phyloP scores from a whole-genome alignment of 1,140 invertebrate species.

The Goniozus legneri region DNA sequence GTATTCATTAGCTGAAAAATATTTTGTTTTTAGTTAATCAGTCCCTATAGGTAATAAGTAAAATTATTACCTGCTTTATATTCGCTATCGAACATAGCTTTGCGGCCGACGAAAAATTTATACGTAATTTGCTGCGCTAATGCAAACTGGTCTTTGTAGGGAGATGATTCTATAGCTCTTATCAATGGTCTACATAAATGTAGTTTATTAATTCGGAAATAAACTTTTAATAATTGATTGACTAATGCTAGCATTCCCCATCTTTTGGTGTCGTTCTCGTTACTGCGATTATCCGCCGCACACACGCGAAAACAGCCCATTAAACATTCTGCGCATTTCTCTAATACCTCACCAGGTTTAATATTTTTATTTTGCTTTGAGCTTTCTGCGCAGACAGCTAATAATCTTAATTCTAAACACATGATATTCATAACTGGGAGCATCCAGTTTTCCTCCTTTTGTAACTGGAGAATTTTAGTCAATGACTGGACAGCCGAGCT shows the following conservation, averaged over 20 bases:
- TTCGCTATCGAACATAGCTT: constrained; percentile 97
- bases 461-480: constrained; percentile 78
- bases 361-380: constrained; percentile 47
- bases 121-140: constrained; percentile 89
- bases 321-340: constrained; percentile 91
- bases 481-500: constrained; percentile 73
- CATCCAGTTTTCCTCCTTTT: constrained; percentile 96
- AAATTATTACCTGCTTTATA: constrained; percentile 68
- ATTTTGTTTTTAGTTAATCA: constrained; percentile 4
- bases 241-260: constrained; percentile 94
- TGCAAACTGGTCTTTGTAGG: constrained; percentile 84
- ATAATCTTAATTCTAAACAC: constrained; percentile 81
- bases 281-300: constrained; percentile 81
- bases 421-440: constrained; percentile 86
- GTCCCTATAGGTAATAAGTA: not conserved
- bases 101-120: constrained; percentile 94
- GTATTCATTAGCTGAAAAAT: constrained; percentile 79
- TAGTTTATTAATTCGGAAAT: constrained; percentile 95
- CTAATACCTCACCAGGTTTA: constrained; percentile 75
- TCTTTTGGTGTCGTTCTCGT: constrained; percentile 87
- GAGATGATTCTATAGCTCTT: constrained; percentile 88
- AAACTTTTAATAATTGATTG: constrained; percentile 97
- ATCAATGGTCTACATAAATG: constrained; percentile 96
- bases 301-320: constrained; percentile 95
- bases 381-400: constrained; percentile 78